These are phyloP conservation scores for Gerris buenoi DNA, from an alignment of 1,140 invertebrate genomes.

Conservation along the genomic window DNA sequence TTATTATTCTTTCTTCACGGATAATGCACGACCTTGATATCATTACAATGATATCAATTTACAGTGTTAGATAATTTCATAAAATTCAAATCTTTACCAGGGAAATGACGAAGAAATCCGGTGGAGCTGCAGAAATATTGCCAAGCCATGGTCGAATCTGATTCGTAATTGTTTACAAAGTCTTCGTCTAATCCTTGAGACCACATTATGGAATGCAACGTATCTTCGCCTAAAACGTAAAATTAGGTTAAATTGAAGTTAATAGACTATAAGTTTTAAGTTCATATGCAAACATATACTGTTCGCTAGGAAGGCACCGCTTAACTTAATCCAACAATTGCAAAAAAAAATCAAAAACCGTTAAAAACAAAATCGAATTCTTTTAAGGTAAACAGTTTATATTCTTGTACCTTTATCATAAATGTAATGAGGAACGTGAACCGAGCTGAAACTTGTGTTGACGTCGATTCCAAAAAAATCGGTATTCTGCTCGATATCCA, in stretches of 20 bases:
- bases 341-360: too few relatives aligned
- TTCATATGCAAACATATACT: too few relatives aligned
- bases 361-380: too few relatives aligned
- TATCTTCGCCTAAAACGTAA: slow-evolving; percentile 14
- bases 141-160: slow-evolving; percentile 79
- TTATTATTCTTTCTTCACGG: too few relatives aligned
- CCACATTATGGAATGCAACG: slow-evolving; percentile 40
- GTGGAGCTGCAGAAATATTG: slow-evolving; percentile 89
- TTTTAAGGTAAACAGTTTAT: background rate
- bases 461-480: slow-evolving; percentile 76
- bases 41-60: too few relatives aligned
- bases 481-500: slow-evolving; percentile 48
- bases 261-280: too few relatives aligned
- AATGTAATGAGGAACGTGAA: slow-evolving; percentile 88
- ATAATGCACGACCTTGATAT: too few relatives aligned
- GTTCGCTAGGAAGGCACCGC: too few relatives aligned
- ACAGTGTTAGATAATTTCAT: too few relatives aligned
- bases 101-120: slow-evolving; percentile 80
- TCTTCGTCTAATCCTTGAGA: slow-evolving; percentile 66
- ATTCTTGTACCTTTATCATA: slow-evolving; percentile 41
- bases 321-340: too few relatives aligned
- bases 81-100: too few relatives aligned
- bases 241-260: too few relatives aligned
- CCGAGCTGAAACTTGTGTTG: slow-evolving; percentile 66
- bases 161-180: slow-evolving; percentile 70